Evolutionary conservation across 2,888 invertebrate genomes (phyloP).

Genomic region (Dicyrtomina minuta): DNA sequence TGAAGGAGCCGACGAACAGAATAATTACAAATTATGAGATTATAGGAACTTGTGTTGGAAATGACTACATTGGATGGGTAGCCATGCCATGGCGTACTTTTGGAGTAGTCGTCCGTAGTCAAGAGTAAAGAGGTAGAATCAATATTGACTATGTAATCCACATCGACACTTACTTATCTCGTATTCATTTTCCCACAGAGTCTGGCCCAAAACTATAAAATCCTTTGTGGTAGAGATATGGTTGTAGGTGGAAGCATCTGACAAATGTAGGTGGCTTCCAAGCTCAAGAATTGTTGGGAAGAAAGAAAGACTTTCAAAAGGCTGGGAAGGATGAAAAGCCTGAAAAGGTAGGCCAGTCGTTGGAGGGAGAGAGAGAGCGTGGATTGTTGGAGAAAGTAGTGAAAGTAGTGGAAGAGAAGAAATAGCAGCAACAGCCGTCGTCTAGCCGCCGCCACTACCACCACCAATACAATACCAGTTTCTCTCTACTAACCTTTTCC

Average conservation of each 20-base stretch:
- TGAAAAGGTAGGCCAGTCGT: conserved; percentile 1
- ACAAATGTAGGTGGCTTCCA: conserved; percentile 10
- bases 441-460: not conserved
- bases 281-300: not conserved
- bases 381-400: not conserved
- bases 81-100: not conserved
- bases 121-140: conserved; percentile 22
- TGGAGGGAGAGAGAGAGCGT: too few species aligned
- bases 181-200: not conserved
- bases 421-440: not conserved
- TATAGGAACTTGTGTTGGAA: conserved; percentile 13
- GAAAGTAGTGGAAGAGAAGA: not conserved
- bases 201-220: not conserved
- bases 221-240: not conserved
- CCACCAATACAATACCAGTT: not conserved
- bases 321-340: too few species aligned
- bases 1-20: conserved; percentile 17
- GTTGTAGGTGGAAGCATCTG: conserved; percentile 8
- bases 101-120: not conserved
- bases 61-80: not conserved
- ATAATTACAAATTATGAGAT: conserved; percentile 38
- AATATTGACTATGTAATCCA: conserved; percentile 34
- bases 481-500: conserved; percentile 27
- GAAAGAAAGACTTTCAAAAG: not conserved
- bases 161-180: conserved; percentile 29